These are phyloP conservation scores for Cordilura impudica DNA, from an alignment of 2,888 invertebrate genomes.

Conservation along the genomic window DNA sequence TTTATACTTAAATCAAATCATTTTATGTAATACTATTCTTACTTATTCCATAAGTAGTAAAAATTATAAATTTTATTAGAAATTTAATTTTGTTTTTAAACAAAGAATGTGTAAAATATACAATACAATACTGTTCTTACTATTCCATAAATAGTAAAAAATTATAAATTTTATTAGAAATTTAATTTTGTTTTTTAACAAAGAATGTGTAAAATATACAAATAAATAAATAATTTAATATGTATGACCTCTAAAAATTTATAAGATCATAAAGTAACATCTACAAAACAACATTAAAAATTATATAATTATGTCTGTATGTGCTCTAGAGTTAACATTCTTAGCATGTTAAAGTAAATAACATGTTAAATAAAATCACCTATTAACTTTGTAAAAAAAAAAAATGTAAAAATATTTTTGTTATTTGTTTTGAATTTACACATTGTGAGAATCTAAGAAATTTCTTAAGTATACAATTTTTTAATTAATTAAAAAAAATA, in stretches of 20 bases:
- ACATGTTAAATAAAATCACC: too few species aligned
- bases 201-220: neutral
- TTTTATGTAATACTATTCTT: too few species aligned
- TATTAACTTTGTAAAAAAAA: neutral
- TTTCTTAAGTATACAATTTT: neutral
- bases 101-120: neutral
- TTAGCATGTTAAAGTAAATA: neutral
- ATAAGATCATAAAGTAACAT: neutral
- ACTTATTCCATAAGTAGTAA: neutral
- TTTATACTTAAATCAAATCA: neutral
- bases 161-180: neutral
- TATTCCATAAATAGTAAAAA: neutral
- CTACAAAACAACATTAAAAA: too few species aligned
- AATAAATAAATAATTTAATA: too few species aligned
- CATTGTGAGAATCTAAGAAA: neutral
- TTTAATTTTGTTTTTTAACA: neutral
- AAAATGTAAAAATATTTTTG: too few species aligned
- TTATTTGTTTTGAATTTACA: neutral
- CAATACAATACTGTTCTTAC: too few species aligned
- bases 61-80: neutral
- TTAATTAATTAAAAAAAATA: too few species aligned
- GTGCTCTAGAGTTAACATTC: neutral
- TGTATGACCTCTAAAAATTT: neutral
- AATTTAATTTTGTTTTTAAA: neutral
- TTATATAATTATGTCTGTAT: too few species aligned